A percentile compares a stretch with the other conserved stretches of the same genome.
phyloP scores from a whole-genome alignment of 1,140 invertebrate genomes.

The Trichomalopsis sarcophagae region DNA sequence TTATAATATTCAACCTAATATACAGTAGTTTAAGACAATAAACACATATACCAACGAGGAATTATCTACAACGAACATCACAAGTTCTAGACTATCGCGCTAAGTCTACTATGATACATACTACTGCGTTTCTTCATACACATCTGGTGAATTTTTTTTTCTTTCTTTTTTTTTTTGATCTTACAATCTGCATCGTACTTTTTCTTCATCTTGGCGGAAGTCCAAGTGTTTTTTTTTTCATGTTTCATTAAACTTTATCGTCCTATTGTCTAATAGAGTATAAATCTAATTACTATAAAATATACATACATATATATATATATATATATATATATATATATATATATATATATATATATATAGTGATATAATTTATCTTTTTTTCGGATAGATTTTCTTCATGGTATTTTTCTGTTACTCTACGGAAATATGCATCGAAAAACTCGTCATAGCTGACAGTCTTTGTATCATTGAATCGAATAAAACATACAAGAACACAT shows the following conservation, averaged over 20 bases:
- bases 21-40: slow-evolving; percentile 40
- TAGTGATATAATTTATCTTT: slow-evolving; percentile 33
- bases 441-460: slow-evolving; percentile 46
- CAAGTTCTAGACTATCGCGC: slow-evolving; percentile 45
- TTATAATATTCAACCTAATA: slow-evolving; percentile 29
- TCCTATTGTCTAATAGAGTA: slow-evolving; percentile 46
- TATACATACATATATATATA: no score
- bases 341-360: no score
- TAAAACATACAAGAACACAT: slow-evolving; percentile 20
- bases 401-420: slow-evolving; percentile 18
- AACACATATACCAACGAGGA: slow-evolving; percentile 39
- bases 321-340: no score
- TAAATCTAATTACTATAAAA: slow-evolving; percentile 57
- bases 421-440: slow-evolving; percentile 40
- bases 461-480: slow-evolving; percentile 20
- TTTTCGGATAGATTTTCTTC: slow-evolving; percentile 27
- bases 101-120: slow-evolving; percentile 49
- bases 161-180: slow-evolving; percentile 45
- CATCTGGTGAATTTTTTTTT: slow-evolving; percentile 24
- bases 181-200: slow-evolving; percentile 39
- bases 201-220: slow-evolving; percentile 32
- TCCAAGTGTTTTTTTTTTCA: slow-evolving; percentile 30
- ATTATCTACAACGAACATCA: slow-evolving; percentile 54
- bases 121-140: slow-evolving; percentile 33
- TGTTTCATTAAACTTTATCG: slow-evolving; percentile 19